Evolutionary conservation across 1,140 invertebrate genomes (phyloP).

Genomic region (Drosophila suzukii): DNA sequence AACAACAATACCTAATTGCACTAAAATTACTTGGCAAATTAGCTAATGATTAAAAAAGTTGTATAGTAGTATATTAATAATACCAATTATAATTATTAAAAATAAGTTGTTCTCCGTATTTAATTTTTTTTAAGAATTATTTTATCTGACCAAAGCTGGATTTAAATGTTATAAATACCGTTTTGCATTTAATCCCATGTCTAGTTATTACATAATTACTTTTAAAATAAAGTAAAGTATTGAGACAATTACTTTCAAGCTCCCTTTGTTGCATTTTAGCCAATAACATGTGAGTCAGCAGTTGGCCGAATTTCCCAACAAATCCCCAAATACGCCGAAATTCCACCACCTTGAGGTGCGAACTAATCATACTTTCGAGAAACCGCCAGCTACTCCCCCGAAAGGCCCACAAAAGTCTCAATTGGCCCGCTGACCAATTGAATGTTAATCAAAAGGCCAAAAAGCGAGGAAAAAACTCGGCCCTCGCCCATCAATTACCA

Average conservation of each 20-base stretch:
- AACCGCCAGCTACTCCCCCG: conserved; percentile 1
- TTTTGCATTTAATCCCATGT: too few species aligned
- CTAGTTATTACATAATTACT: too few species aligned
- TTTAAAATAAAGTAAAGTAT: too few species aligned
- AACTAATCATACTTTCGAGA: conserved; percentile 24
- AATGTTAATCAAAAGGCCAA: conserved; percentile 38
- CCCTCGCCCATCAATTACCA: conserved; percentile 51
- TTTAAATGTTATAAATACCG: too few species aligned
- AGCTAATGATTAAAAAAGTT: too few species aligned
- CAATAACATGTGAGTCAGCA: background rate
- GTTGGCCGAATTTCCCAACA: background rate
- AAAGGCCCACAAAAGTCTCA: conserved; percentile 1
- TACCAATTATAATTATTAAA: too few species aligned
- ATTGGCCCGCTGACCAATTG: conserved; percentile 16
- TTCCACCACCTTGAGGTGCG: background rate
- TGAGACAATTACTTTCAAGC: too few species aligned
- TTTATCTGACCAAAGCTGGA: too few species aligned
- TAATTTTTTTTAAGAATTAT: too few species aligned
- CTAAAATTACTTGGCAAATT: background rate
- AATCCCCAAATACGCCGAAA: background rate
- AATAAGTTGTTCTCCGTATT: too few species aligned
- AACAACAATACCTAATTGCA: background rate
- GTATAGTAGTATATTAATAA: too few species aligned
- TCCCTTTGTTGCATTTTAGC: background rate
- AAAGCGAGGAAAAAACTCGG: conserved; percentile 14